Conservation (phyloP, 92 coral and sea anemone species). For the Palythoa caribaeorum region DNA sequence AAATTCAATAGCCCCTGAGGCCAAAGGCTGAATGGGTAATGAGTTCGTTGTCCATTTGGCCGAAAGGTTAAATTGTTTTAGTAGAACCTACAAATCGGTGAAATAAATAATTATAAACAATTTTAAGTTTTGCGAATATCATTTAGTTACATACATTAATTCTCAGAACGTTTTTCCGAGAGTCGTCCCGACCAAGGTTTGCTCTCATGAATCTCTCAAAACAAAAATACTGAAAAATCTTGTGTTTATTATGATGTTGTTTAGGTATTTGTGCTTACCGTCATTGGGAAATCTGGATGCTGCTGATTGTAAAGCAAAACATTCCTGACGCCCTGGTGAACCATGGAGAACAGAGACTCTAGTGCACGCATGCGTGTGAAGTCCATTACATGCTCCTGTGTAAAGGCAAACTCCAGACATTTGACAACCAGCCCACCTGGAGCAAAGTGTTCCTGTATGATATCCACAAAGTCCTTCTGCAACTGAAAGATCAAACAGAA, state of each 20-base stretch:
- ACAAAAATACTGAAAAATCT: too few relatives aligned
- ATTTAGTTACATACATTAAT: too few relatives aligned
- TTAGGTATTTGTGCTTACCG: constrained; percentile 53
- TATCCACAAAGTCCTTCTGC: constrained; percentile 91
- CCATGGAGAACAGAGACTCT: constrained; percentile 96
- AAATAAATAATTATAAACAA: too few relatives aligned
- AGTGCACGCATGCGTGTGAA: constrained; percentile 98
- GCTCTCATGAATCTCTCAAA: too few relatives aligned
- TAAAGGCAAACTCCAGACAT: constrained; percentile 90
- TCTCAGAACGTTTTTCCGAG: too few relatives aligned
- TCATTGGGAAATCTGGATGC: constrained; percentile 99
- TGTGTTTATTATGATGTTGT: neutral
- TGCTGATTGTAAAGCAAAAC: constrained; percentile 96
- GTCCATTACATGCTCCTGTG: constrained; percentile 98
- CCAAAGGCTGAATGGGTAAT: too few relatives aligned
- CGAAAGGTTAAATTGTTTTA: too few relatives aligned
- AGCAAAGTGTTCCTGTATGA: constrained; percentile 88
- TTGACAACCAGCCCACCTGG: constrained; percentile 94
- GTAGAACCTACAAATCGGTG: too few relatives aligned
- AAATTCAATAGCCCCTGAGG: too few relatives aligned
- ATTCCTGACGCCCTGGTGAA: constrained; percentile 95
- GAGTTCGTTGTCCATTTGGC: too few relatives aligned
- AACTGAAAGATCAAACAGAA: constrained; percentile 58
- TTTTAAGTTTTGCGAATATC: too few relatives aligned
- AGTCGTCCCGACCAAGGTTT: too few relatives aligned